Evolutionary conservation across 2,797 vertebrate species (phyloP).

Genomic region (Danio jaintianensis): DNA sequence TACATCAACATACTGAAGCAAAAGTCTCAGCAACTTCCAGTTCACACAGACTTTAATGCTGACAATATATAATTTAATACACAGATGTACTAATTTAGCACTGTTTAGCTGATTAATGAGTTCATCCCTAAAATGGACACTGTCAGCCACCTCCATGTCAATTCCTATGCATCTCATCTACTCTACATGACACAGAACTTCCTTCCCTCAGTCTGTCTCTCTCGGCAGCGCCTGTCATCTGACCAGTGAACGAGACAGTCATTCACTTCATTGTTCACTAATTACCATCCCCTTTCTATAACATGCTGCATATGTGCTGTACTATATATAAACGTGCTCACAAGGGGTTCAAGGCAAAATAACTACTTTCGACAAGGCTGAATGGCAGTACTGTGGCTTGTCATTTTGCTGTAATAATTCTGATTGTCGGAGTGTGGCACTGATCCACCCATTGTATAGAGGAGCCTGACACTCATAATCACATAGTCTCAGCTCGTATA

Average conservation of each 20-base stretch:
- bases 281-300: conserved; percentile 78
- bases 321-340: conserved; percentile 80
- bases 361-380: conserved; percentile 80
- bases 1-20: too few species aligned
- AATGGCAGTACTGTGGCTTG: conserved; percentile 82
- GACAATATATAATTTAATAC: background rate
- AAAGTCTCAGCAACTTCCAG: too few species aligned
- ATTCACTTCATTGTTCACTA: conserved; percentile 84
- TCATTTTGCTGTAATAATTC: conserved; percentile 78
- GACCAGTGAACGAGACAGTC: conserved; percentile 61
- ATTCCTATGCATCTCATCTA: background rate
- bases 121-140: background rate
- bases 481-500: conserved; percentile 56
- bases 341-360: conserved; percentile 80
- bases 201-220: conserved; percentile 37
- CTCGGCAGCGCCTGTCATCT: conserved; percentile 54
- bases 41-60: background rate
- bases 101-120: background rate
- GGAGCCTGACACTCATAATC: conserved; percentile 66
- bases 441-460: conserved; percentile 65
- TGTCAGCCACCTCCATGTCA: conserved; percentile 22
- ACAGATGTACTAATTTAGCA: background rate
- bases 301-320: conserved; percentile 75
- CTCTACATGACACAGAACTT: conserved; percentile 39
- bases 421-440: conserved; percentile 77